Evolutionary conservation across 1,140 invertebrate genomes (phyloP).

Genomic region (Agraylea sexmaculata): DNA sequence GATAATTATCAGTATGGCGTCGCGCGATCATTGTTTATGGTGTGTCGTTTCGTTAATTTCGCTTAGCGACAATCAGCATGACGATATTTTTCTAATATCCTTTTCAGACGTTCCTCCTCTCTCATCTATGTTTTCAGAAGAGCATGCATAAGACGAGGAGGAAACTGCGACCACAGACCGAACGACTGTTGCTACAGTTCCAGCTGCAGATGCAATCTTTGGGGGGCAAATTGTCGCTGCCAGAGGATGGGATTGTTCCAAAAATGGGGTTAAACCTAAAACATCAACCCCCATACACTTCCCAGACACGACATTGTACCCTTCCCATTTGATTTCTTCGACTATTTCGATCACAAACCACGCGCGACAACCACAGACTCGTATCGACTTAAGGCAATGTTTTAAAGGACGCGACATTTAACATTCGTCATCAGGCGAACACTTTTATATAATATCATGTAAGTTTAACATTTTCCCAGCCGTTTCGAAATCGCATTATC

Average conservation of each 20-base stretch:
- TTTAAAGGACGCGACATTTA: background rate
- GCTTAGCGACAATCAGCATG: too few relatives aligned
- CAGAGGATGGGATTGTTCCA: conserved; percentile 83
- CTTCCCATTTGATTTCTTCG: background rate
- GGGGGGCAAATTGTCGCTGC: conserved; percentile 83
- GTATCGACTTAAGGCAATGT: conserved; percentile 1
- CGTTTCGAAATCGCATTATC: too few relatives aligned
- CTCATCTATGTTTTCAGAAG: conserved; percentile 79
- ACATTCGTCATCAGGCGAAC: background rate
- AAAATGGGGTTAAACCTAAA: conserved; percentile 61
- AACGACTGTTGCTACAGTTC: conserved; percentile 78
- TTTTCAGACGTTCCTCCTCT: conserved; percentile 74
- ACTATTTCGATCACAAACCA: conserved; percentile 1
- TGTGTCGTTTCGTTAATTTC: too few relatives aligned
- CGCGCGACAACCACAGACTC: background rate
- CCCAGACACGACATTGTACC: background rate
- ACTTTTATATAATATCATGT: too few relatives aligned
- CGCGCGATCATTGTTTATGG: too few relatives aligned
- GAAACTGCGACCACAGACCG: conserved; percentile 73
- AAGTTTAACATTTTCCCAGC: too few relatives aligned
- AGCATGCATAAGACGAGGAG: conserved; percentile 66
- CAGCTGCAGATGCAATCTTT: conserved; percentile 79
- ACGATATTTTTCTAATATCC: conserved; percentile 34
- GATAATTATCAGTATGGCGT: too few relatives aligned
- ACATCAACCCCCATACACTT: background rate